phyloP scores from a whole-genome alignment of 2,797 vertebrate species.

The Tadarida brasiliensis region DNA sequence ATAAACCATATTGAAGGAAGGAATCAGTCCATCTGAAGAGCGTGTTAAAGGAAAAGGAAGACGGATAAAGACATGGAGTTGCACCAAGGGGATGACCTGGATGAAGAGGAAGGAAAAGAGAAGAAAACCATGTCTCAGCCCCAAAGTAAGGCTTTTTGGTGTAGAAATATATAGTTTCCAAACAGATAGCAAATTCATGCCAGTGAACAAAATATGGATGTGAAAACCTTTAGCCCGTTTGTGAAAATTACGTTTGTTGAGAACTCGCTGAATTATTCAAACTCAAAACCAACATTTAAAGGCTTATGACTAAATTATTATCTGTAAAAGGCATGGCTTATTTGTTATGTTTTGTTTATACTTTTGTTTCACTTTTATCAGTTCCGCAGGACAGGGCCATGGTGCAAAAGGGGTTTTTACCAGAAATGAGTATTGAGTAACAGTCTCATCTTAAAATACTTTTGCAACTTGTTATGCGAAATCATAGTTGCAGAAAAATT shows the following conservation, averaged over 20 bases:
- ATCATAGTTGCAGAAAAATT: conserved; percentile 48
- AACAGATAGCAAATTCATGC: not conserved
- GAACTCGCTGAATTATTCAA: conserved; percentile 28
- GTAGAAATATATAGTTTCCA: not conserved
- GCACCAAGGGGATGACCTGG: not conserved
- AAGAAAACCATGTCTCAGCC: not conserved
- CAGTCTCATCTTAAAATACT: conserved; percentile 57
- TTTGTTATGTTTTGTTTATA: not conserved
- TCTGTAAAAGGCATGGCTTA: not conserved
- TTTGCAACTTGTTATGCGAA: conserved; percentile 73
- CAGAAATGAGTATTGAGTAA: conserved; percentile 76
- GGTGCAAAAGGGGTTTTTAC: conserved; percentile 70
- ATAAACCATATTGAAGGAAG: not conserved
- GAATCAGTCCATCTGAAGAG: not conserved
- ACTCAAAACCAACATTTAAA: conserved; percentile 30
- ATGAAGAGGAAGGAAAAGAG: conserved; percentile 45
- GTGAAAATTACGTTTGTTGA: not conserved
- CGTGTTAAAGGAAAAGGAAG: not conserved
- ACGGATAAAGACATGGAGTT: not conserved
- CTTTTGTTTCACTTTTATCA: conserved; percentile 67
- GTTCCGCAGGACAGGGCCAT: conserved; percentile 14
- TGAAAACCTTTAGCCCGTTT: not conserved
- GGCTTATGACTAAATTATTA: not conserved
- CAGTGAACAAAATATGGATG: not conserved
- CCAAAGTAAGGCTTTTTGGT: conserved; percentile 68